phyloP scores from a whole-genome alignment of 1,140 invertebrate genomes.

The Drosophila elegans region DNA sequence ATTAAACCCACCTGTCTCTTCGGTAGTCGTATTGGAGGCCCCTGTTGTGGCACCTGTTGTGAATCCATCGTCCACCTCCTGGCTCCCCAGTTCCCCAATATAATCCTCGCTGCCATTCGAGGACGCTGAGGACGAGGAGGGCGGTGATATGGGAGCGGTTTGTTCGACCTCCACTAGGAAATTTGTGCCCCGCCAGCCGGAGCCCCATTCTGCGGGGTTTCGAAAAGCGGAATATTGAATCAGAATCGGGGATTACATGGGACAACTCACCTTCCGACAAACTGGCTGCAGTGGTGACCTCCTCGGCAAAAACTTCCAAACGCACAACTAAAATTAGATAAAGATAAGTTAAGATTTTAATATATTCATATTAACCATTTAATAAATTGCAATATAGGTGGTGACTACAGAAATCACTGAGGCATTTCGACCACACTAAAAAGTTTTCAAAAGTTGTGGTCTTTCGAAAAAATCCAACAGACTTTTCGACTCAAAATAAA shows the following conservation, averaged over 20 bases:
- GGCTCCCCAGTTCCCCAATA: conserved; percentile 59
- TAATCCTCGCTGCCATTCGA: conserved; percentile 66
- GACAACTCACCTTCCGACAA: conserved; percentile 75
- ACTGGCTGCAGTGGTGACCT: conserved; percentile 62
- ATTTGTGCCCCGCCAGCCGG: conserved; percentile 77
- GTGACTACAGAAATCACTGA: no score
- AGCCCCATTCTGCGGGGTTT: conserved; percentile 74
- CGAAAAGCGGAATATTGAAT: neutral
- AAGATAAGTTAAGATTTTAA: no score
- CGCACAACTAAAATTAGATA: conserved; percentile 49
- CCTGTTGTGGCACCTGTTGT: conserved; percentile 46
- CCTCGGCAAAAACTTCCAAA: conserved; percentile 61
- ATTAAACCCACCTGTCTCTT: conserved; percentile 50
- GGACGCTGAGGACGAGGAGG: conserved; percentile 25
- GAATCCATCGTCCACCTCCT: conserved; percentile 48
- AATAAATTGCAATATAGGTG: no score
- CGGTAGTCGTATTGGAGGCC: conserved; percentile 52
- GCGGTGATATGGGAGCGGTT: conserved; percentile 61
- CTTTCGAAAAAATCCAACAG: no score
- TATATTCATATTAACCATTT: no score
- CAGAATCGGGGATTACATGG: neutral
- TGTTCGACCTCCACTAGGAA: conserved; percentile 83
- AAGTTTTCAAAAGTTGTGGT: no score
- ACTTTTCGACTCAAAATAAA: no score
- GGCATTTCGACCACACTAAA: no score